Percentiles rank a stretch among this genome's conserved stretches.
Evolutionary conservation across 2,888 invertebrate species (phyloP).

Genomic region (Chloroclystis v-ata): DNA sequence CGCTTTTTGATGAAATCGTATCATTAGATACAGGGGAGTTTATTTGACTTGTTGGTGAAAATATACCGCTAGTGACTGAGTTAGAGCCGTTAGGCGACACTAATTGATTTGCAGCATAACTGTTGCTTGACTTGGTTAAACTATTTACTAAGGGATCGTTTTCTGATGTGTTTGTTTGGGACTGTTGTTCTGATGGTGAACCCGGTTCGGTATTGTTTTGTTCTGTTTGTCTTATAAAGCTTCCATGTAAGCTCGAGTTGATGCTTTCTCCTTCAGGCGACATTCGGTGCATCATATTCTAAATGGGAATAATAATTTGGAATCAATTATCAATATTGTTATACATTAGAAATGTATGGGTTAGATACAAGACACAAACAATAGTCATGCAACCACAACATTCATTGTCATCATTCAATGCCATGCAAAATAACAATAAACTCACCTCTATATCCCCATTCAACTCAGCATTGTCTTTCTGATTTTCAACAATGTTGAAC

Average conservation of each 20-base stretch:
- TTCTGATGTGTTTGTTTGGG: conserved; percentile 64
- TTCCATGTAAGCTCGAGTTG: conserved; percentile 81
- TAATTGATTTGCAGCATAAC: conserved; percentile 64
- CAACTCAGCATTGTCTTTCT: conserved; percentile 54
- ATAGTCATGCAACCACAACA: conserved; percentile 32
- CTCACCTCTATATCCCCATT: conserved; percentile 70
- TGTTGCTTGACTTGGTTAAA: conserved; percentile 61
- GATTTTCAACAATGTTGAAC: conserved; percentile 56
- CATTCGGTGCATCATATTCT: conserved; percentile 83
- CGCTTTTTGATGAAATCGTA: conserved; percentile 73
- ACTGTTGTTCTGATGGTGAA: conserved; percentile 62
- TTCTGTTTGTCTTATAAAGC: conserved; percentile 79
- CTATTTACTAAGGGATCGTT: conserved; percentile 64
- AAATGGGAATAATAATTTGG: conserved; percentile 59
- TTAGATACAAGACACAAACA: conserved; percentile 38
- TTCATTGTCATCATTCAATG: conserved; percentile 31
- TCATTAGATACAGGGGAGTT: conserved; percentile 75
- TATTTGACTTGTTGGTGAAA: conserved; percentile 75
- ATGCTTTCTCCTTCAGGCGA: conserved; percentile 83
- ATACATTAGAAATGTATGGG: conserved; percentile 25
- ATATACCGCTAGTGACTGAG: conserved; percentile 74
- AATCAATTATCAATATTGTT: conserved; percentile 11
- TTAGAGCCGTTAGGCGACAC: conserved; percentile 73
- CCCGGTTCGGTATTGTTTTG: conserved; percentile 57
- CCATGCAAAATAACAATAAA: conserved; percentile 40